Conservation (phyloP, 2,888 invertebrate genomes). For the Lithophane socia region DNA sequence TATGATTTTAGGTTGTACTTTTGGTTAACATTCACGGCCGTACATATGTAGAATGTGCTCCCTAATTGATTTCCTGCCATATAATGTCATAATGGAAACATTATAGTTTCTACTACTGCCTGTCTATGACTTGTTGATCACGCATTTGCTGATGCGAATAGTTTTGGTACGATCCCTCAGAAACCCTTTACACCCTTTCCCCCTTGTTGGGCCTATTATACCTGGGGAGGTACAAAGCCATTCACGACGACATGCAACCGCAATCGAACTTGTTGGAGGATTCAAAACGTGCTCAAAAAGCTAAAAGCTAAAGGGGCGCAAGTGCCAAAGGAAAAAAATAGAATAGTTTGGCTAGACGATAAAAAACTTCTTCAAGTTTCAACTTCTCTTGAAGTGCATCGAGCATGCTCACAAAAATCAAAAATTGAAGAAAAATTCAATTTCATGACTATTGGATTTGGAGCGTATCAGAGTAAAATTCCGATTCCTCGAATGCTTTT, state of each 20-base stretch:
- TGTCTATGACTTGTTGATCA: background rate
- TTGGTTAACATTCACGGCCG: too few species aligned
- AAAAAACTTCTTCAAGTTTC: constrained; percentile 28
- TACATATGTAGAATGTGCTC: background rate
- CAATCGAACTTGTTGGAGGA: constrained; percentile 5
- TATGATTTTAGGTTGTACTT: background rate
- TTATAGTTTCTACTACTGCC: background rate
- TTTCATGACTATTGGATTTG: constrained; percentile 36
- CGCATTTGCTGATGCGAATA: background rate
- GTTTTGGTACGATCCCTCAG: background rate
- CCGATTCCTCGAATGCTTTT: constrained; percentile 2
- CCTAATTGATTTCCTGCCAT: background rate
- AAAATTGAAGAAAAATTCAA: constrained; percentile 34
- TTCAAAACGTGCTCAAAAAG: constrained; percentile 50
- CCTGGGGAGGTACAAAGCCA: background rate
- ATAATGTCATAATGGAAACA: background rate
- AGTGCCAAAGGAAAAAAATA: constrained; percentile 17
- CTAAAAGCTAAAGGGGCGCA: constrained; percentile 30
- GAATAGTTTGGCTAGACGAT: constrained; percentile 27
- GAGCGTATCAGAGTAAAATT: constrained; percentile 18
- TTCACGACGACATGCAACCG: constrained; percentile 4
- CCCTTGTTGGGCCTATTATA: background rate
- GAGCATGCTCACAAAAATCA: constrained; percentile 17
- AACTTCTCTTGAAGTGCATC: constrained; percentile 24
- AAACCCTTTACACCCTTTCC: background rate